Base-by-base conservation (phyloP, 2,113 vertebrate species). In the Prolemur simus region DNA sequence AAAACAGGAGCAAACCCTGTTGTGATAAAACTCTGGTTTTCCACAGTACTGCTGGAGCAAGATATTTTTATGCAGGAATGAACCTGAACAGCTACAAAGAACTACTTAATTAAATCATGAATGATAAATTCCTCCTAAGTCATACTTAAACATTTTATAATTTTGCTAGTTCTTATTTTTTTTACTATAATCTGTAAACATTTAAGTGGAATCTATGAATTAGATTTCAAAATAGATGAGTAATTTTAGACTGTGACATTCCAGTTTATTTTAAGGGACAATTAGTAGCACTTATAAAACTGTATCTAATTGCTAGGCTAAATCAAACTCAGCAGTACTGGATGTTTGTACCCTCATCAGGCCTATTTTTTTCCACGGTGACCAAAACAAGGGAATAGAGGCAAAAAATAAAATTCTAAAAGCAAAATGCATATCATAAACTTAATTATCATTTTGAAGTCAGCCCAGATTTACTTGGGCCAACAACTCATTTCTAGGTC, bases 241-340 rank as follows among this genome's bases (percentile, higher is more conserved):
- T 97, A 97, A 97, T 97, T 98, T 98, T 97, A 97, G 97, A 85
- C 58, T 89, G 52, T 86, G 80, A 87, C 96, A 94, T 96, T 94
- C 84, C 81, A 95, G 95, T 95, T 95, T 97, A 98, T 98, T 98
- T 98, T 98, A 97, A 95, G 97, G 92, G 83, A 94, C 96, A 96
- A 97, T 98, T 97, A 97, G 95, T 96, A 89, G 87, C 78, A 91
- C 89, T 97, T 94, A 64, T 84, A 95, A 95, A 97, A 96, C 96
- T 88, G 81, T 94, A 97, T 95, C 76, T 96, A 97, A 98, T 97
- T 98, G 92, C 87, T 37, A 95, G 69, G 49, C 87, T 96, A 96
- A 97, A 96, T 97, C 87, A 80, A 69, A 94, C 81, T 92, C 63
- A 18, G 45, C 39, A 71, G 47, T 45, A 42, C 34, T 97, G 84